Percentiles rank a stretch among this genome's conserved stretches.
Conservation (phyloP, 2,113 vertebrate species). For the Aepyceros melampus region DNA sequence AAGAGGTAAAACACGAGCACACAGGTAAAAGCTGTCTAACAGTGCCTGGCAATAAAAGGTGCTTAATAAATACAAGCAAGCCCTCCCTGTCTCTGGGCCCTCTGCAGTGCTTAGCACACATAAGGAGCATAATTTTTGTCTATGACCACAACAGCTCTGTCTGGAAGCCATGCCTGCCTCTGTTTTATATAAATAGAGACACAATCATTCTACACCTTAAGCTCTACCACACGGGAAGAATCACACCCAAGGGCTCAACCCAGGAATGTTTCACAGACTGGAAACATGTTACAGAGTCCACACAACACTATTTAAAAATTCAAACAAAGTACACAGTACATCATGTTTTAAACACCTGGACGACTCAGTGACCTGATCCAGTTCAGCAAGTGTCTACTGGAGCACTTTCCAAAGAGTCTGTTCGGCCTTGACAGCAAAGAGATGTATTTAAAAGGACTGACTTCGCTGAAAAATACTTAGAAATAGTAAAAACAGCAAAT, state of each 20-base stretch:
- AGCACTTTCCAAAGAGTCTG: slow-evolving; percentile 9
- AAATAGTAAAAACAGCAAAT: not conserved
- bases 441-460: not conserved
- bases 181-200: not conserved
- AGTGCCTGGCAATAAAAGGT: not conserved
- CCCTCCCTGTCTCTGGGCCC: not conserved
- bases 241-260: not conserved
- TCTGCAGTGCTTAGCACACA: not conserved
- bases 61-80: not conserved
- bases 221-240: not conserved
- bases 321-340: not conserved
- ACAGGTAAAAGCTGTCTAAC: not conserved
- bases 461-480: slow-evolving; percentile 25
- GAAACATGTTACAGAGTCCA: not conserved
- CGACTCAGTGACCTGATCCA: not conserved
- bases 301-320: not conserved
- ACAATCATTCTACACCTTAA: not conserved
- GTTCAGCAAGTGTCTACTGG: not conserved
- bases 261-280: not conserved
- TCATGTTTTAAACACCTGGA: not conserved
- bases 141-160: not conserved
- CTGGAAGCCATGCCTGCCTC: not conserved
- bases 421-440: slow-evolving; percentile 8
- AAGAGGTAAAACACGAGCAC: not conserved
- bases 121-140: not conserved